These are phyloP conservation scores for Hylaeus anthracinus DNA, from an alignment of 1,140 invertebrate genomes.

Conservation along the genomic window DNA sequence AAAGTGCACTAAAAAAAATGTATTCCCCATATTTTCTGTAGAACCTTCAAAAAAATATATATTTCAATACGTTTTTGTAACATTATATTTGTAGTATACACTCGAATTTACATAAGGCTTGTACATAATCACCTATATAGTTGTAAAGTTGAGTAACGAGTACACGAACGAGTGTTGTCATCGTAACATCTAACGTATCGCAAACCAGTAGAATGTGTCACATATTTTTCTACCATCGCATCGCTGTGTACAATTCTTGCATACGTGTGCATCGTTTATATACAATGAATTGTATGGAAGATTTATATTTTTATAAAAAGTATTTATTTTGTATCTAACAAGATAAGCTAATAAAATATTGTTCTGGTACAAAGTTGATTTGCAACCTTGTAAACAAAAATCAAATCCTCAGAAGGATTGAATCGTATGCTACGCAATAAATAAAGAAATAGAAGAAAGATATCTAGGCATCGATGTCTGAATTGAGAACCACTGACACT, in stretches of 20 bases:
- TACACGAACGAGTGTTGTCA: background rate
- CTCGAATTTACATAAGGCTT: conserved; percentile 15
- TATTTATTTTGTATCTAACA: conserved; percentile 60
- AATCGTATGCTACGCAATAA: background rate
- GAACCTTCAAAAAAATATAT: conserved; percentile 1
- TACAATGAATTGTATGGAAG: conserved; percentile 22
- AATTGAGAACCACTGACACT: background rate
- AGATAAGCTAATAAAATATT: conserved; percentile 43
- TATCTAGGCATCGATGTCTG: background rate
- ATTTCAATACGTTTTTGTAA: conserved; percentile 21
- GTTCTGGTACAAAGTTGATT: conserved; percentile 33
- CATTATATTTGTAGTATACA: conserved; percentile 6
- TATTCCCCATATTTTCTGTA: conserved; percentile 1
- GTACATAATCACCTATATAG: conserved; percentile 34
- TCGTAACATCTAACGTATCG: background rate
- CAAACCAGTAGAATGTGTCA: conserved; percentile 14
- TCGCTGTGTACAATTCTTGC: conserved; percentile 19
- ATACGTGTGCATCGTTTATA: conserved; percentile 32
- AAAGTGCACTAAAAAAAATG: background rate
- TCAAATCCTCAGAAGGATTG: background rate
- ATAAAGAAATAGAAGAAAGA: background rate
- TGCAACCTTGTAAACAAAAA: background rate
- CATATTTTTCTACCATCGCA: conserved; percentile 51
- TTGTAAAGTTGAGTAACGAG: background rate
- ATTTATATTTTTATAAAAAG: conserved; percentile 72